Base-by-base conservation (phyloP, 2,113 vertebrate species). In the Leptodactylus fuscus region DNA sequence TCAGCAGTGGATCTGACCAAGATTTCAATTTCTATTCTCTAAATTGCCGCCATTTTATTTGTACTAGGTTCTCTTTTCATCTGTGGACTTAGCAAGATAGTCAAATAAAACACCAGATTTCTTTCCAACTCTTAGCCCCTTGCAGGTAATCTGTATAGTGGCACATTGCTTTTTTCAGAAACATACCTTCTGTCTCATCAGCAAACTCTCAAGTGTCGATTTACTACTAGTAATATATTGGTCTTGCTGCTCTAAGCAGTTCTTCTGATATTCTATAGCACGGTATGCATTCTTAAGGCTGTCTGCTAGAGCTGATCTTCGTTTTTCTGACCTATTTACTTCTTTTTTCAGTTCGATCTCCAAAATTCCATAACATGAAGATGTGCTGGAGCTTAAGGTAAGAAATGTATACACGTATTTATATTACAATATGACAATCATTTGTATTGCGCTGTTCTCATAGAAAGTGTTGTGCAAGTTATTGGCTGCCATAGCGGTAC, bases 171-270 rank as follows among this genome's bases (percentile, higher is more conserved):
- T 18, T 49, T 34, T 22, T 36, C 32, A 29, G 38, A 75, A 83
- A 34, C 51, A 18, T 84, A 85, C 83, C 83, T 85, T 46, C 41
- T 85, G 74, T 51, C 60, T 85, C 46, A 41, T 60, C n/a, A 85
- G 75, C 29, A 85, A 22, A 24, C 22, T 38, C 15, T 85, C 74
- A 79, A 79, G 44, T 79, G 29, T 79, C 36, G 48, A n/a, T 24
- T 78, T n/a, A 32, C 16, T 85, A 22, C 16, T 79, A 16, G 15
- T n/a, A 32, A 70, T 36, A n/a, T 67, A 22, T 32, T 18, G 29
- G 8, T 69, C 53, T 78, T 77, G 60, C 27, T 38, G 36, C 5
- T 85, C 58, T 70, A 85, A 51, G 65, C 46, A 79, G n/a, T 36
- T 53, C 60, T 24, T 79, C 60, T 85, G 83, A 44, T 85, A 49